These are phyloP conservation scores for Conus ventricosus DNA, from an alignment of 1,140 invertebrate genomes.

Conservation along the genomic window DNA sequence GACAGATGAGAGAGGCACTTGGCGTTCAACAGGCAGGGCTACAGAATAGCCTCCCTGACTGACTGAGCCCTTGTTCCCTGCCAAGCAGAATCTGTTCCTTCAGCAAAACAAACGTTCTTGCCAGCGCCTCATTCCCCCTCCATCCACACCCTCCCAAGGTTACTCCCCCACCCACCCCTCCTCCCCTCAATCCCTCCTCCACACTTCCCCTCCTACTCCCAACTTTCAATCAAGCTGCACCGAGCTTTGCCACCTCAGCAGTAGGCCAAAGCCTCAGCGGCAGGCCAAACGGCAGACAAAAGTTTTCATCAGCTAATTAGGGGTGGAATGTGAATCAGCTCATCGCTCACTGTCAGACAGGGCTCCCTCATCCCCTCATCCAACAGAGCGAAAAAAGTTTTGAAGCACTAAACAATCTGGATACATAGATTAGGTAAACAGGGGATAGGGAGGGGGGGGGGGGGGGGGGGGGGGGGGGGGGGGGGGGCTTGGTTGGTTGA, in stretches of 20 bases:
- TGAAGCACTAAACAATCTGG: too few relatives aligned
- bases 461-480: too few relatives aligned
- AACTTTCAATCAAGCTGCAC: background rate
- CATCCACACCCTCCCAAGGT: background rate
- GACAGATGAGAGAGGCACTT: background rate
- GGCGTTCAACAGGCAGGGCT: background rate
- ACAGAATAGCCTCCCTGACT: too few relatives aligned
- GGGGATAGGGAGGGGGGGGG: too few relatives aligned
- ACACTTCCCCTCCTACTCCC: background rate
- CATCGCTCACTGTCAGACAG: background rate
- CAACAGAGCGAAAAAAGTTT: too few relatives aligned
- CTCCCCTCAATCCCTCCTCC: background rate
- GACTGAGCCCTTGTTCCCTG: background rate
- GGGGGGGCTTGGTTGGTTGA: too few relatives aligned
- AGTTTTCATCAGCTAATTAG: constrained; percentile 17
- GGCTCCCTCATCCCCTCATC: too few relatives aligned
- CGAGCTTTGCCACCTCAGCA: background rate
- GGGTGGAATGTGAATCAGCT: background rate
- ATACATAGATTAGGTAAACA: too few relatives aligned
- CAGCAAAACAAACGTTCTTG: background rate
- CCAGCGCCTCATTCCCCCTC: background rate
- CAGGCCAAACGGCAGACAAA: background rate
- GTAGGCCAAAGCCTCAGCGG: background rate
- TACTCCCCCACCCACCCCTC: background rate
- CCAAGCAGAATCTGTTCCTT: background rate